These are phyloP conservation scores for Chiroxiphia lanceolata DNA, from an alignment of 2,797 vertebrate species.

Conservation along the genomic window DNA sequence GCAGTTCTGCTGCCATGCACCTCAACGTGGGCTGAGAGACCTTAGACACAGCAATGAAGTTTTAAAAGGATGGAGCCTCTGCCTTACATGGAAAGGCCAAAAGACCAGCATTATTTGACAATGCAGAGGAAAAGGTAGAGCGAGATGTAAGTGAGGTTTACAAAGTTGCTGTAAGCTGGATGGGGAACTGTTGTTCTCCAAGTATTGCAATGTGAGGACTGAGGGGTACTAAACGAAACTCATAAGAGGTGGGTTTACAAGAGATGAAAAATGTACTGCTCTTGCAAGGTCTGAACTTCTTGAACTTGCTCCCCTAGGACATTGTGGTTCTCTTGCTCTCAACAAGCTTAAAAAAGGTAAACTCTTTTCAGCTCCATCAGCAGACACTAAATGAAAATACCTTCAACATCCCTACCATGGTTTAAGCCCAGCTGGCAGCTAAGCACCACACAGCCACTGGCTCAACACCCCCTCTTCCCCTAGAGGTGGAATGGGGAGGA, in stretches of 20 bases:
- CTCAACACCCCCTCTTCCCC: background rate
- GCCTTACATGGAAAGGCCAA: background rate
- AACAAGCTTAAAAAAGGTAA: background rate
- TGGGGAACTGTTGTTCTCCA: background rate
- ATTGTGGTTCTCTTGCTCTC: background rate
- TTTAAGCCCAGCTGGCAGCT: background rate
- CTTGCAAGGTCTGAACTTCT: background rate
- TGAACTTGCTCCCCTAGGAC: background rate
- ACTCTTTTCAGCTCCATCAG: background rate
- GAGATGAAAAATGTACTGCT: background rate
- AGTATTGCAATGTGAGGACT: background rate
- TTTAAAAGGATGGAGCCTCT: background rate
- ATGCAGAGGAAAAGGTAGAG: background rate
- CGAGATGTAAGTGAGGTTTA: background rate
- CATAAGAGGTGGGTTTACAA: background rate
- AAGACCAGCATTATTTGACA: background rate
- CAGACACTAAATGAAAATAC: background rate
- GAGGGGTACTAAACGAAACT: background rate
- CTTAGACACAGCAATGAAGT: accelerated
- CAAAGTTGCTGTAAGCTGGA: background rate
- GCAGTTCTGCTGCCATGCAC: no score
- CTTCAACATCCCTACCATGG: background rate
- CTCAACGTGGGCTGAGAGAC: accelerated
- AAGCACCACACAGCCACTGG: background rate
- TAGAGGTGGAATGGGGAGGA: background rate